Base-by-base conservation (phyloP, 2,113 vertebrate species). In the Saccopteryx bilineata region DNA sequence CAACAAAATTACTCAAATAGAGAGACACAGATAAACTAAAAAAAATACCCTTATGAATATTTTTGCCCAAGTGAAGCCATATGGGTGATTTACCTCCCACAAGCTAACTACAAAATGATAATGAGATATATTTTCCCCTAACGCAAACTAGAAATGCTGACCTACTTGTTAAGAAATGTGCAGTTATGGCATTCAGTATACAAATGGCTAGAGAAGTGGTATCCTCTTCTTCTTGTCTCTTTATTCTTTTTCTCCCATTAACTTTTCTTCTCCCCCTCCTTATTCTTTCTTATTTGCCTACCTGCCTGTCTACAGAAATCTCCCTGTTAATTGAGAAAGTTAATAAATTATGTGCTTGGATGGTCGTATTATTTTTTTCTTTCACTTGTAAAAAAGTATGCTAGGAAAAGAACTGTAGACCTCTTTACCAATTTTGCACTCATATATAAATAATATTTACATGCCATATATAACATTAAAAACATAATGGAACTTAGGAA, bases 21-120 rank as follows among this genome's bases (percentile, higher is more conserved):
- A 82, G 33, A 87, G 15, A 93, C 26, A 48, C 52, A 60, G 6
- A 85, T 17, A 76, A 83, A 33, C 26, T 56, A 46, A 61, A 79
- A 91, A 52, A 66, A 50, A 26, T 50, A 52, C 0, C 85, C 85
- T 95, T 87, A 54, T 90, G 94, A 72, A 94, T 93, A 95, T 96
- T 98, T 97, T 97, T 96, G 93, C 92, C 93, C 91, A 96, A 74
- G 4, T 93, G 85, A 46, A 95, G 71, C 80, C 96, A 96, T 96
- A 96, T 96, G 97, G 88, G 84, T 65, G 56, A 96, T 90, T 92
- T 92, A 80, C 65, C 61, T 97, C 90, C 94, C 66, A 95, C 93
- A 54, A 91, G 39, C 26, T 94, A 97, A 96, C n/a, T 95, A 39
- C 54, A 83, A 46, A 68, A 90, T 90, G 21, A 74, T 0, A 0